Evolutionary conservation across 1,140 invertebrate genomes (phyloP).

Genomic region (Drosophila azteca): DNA sequence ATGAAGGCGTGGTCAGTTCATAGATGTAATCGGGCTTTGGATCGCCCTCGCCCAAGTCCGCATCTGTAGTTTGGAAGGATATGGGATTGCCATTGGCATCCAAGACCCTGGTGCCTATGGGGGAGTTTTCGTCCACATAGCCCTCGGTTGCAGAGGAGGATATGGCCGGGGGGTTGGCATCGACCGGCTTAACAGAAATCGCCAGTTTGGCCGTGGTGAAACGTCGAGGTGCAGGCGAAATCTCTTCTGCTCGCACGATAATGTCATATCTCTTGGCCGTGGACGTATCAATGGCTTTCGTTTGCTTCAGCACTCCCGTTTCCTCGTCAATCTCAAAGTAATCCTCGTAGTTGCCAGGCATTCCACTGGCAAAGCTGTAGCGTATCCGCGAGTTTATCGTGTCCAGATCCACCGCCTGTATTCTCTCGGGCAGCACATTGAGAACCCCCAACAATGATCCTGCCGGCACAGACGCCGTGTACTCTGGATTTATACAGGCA

Average conservation of each 20-base stretch:
- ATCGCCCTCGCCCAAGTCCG: conserved; percentile 91
- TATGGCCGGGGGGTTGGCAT: conserved; percentile 92
- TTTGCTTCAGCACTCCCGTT: conserved; percentile 91
- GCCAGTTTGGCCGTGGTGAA: conserved; percentile 92
- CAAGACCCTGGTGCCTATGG: conserved; percentile 91
- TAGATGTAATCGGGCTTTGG: conserved; percentile 90
- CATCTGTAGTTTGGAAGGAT: conserved; percentile 89
- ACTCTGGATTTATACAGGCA: conserved; percentile 93
- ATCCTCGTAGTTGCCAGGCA: conserved; percentile 89
- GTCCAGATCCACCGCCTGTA: conserved; percentile 94
- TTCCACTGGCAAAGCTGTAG: conserved; percentile 92
- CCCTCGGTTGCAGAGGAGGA: conserved; percentile 89
- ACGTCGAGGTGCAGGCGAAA: conserved; percentile 88
- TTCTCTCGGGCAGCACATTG: conserved; percentile 93
- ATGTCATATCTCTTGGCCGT: conserved; percentile 87
- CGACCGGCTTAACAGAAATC: conserved; percentile 92
- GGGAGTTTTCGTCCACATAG: conserved; percentile 93
- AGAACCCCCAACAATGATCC: conserved; percentile 92
- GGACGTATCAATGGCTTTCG: conserved; percentile 90
- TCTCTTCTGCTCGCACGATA: conserved; percentile 93
- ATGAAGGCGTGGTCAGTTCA: conserved; percentile 93
- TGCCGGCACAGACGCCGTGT: conserved; percentile 90
- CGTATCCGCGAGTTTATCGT: conserved; percentile 91
- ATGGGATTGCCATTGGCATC: conserved; percentile 88
- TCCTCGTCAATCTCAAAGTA: conserved; percentile 93